Evolutionary conservation across 2,113 vertebrate genomes (phyloP).

Genomic region (Theropithecus gelada): DNA sequence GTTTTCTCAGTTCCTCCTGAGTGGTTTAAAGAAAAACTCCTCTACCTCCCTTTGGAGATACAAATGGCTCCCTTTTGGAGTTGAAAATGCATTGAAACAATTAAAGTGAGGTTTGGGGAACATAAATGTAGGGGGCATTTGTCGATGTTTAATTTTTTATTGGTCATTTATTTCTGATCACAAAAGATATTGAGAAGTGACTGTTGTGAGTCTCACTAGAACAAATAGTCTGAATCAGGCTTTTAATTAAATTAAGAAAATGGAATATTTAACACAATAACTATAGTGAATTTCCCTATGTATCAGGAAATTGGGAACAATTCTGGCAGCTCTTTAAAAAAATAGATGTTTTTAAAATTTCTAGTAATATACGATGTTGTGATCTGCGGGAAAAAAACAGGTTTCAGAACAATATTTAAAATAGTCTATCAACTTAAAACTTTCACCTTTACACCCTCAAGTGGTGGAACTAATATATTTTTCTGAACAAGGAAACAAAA

Average conservation of each 20-base stretch:
- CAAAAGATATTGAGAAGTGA: neutral
- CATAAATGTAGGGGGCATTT: neutral
- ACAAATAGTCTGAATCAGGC: neutral
- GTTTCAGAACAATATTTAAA: slow-evolving; percentile 1
- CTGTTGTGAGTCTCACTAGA: neutral
- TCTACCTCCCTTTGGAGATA: neutral
- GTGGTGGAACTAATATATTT: neutral
- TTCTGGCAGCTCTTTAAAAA: neutral
- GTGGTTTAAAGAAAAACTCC: neutral
- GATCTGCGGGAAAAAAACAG: neutral
- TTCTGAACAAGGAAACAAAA: neutral
- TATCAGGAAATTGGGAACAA: neutral
- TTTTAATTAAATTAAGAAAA: neutral
- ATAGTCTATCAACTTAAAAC: neutral
- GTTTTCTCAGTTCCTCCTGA: neutral
- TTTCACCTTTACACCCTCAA: neutral
- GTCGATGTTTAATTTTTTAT: neutral
- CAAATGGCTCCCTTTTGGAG: neutral
- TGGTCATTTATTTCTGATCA: slow-evolving; percentile 4
- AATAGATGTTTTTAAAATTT: neutral
- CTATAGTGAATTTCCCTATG: neutral
- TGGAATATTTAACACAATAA: neutral
- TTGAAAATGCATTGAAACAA: neutral
- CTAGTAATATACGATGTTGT: neutral
- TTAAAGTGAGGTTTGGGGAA: neutral